These are phyloP conservation scores for Mesembrinibis cayennensis DNA, from an alignment of 2,113 vertebrate genomes.

Conservation along the genomic window DNA sequence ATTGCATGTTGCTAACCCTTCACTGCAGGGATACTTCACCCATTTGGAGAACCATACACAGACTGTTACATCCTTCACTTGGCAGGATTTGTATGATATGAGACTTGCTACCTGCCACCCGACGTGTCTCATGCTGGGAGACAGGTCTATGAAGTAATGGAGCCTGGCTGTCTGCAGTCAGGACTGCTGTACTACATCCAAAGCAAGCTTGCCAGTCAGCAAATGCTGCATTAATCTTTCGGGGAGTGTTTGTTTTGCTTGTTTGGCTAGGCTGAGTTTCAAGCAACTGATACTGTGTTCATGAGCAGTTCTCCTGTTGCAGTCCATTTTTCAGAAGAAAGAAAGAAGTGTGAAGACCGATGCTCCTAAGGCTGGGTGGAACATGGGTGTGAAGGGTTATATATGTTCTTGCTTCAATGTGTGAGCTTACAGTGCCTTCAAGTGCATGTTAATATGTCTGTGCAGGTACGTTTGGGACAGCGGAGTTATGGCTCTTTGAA, in stretches of 20 bases:
- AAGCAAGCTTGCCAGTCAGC: slow-evolving; percentile 15
- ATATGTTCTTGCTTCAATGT: neutral
- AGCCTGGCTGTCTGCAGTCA: slow-evolving; percentile 18
- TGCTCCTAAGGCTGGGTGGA: slow-evolving; percentile 77
- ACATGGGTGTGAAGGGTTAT: slow-evolving; percentile 59
- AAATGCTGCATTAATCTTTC: slow-evolving; percentile 35
- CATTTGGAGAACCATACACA: slow-evolving; percentile 72
- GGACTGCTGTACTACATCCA: slow-evolving; percentile 10
- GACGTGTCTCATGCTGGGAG: slow-evolving; percentile 70
- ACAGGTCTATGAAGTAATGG: slow-evolving; percentile 78
- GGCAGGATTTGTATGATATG: slow-evolving; percentile 76
- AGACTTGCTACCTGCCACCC: slow-evolving; percentile 81
- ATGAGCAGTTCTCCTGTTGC: slow-evolving; percentile 59
- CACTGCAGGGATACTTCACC: slow-evolving; percentile 65
- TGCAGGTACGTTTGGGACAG: neutral
- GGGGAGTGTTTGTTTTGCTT: slow-evolving; percentile 32
- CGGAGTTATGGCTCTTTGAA: neutral
- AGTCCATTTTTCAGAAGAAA: slow-evolving; percentile 78
- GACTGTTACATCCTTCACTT: slow-evolving; percentile 70
- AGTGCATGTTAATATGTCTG: neutral
- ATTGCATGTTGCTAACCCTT: slow-evolving; percentile 63
- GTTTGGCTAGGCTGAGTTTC: slow-evolving; percentile 77
- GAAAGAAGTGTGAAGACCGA: slow-evolving; percentile 69
- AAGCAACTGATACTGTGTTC: slow-evolving; percentile 76
- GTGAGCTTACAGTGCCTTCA: neutral